Evolutionary conservation across 2,888 invertebrate genomes (phyloP), one percentile per base, ranked within the genome.

Genomic region (Shargacucullia verbasci): DNA sequence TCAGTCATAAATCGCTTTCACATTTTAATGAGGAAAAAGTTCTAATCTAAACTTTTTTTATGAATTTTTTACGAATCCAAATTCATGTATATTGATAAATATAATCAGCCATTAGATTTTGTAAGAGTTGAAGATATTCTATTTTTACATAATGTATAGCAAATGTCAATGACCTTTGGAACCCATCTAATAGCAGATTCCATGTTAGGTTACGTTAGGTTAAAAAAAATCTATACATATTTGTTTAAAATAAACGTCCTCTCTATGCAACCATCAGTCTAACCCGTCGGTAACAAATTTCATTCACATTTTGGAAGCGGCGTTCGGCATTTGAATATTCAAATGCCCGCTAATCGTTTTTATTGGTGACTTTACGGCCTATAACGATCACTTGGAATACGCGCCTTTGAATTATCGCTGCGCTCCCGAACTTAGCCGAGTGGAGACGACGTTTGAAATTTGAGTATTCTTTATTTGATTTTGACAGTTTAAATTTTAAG

Each of bases 291-390:
- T 46, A 76, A 76, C 76, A 77, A 76, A 83, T 80, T 82, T 80
- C 82, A 86, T 87, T 86, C 83, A 83, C 73, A 84, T 81, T 84
- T 83, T 82, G 83, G 86, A 84, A 83, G 83, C 81, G 72, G 76
- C 69, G 54, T 87, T 87, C 85, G 83, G 84, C 82, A 88, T 90
- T 91, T 89, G 85, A 90, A 91, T 91, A 91, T 90, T 89, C 85
- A 88, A 89, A 89, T 83, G 79, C 80, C 79, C 50, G 85, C 88
- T 92, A 91, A 91, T 91, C 89, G 89, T 82, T 91, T 92, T 92
- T 92, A 92, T 91, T 89, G 89, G 86, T 87, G 84, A 87, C 84
- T 91, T 92, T 90, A 92, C 89, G 84, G 87, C 87, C 89, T 85
- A 82, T 91, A 90, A 91, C 91, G 88, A 90, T 85, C 85, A 85